A percentile compares a stretch with the other conserved stretches of the same genome.
phyloP scores from a whole-genome alignment of 2,113 vertebrate genomes.

The Morone chrysops region DNA sequence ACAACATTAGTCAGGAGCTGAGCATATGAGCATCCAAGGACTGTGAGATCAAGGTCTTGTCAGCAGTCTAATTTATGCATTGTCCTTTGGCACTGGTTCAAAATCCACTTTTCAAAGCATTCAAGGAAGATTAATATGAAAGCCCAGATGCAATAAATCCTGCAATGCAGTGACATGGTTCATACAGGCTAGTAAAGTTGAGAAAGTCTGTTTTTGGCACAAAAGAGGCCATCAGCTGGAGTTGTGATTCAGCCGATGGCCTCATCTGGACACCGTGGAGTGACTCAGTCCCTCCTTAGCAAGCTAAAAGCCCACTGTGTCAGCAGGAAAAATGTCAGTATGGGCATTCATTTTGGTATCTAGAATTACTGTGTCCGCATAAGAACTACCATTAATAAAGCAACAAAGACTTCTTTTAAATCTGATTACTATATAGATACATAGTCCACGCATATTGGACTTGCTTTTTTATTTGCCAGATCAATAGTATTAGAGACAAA shows the following conservation, averaged over 20 bases:
- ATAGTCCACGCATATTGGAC: neutral
- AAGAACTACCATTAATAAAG: neutral
- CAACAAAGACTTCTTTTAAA: neutral
- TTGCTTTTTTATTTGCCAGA: neutral
- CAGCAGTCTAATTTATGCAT: slow-evolving; percentile 52
- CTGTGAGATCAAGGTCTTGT: slow-evolving; percentile 33
- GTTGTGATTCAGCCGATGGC: slow-evolving; percentile 23
- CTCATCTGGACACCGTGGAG: slow-evolving; percentile 15
- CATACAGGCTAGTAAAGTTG: neutral
- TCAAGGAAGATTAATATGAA: slow-evolving; percentile 49
- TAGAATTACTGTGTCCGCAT: neutral
- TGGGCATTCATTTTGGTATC: neutral
- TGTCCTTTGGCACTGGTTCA: slow-evolving; percentile 41
- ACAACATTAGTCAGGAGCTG: slow-evolving; percentile 21
- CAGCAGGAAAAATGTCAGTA: neutral
- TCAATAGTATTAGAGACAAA: neutral
- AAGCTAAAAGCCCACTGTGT: neutral
- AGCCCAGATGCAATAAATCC: slow-evolving; percentile 56
- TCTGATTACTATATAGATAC: neutral
- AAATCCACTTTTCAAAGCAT: slow-evolving; percentile 43
- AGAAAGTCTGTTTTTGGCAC: slow-evolving; percentile 33
- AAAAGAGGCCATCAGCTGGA: slow-evolving; percentile 14
- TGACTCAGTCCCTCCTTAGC: slow-evolving; percentile 1
- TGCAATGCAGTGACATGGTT: slow-evolving; percentile 18
- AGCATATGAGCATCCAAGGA: slow-evolving; percentile 32